phyloP scores from a whole-genome alignment of 2,888 invertebrate species.

The Heliothis peltigera region DNA sequence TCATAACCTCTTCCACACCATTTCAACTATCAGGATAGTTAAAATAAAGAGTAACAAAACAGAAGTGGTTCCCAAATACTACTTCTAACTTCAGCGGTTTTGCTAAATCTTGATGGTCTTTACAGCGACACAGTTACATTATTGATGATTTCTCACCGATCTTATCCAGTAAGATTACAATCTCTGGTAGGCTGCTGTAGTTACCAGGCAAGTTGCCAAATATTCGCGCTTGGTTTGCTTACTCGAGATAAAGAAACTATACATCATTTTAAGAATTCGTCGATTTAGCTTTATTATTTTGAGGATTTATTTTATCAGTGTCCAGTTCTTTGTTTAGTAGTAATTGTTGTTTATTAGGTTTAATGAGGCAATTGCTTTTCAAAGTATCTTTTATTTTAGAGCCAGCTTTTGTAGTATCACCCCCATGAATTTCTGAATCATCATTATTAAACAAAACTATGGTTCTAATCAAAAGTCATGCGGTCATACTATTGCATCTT shows the following conservation, averaged over 20 bases:
- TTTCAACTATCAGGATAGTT: not conserved
- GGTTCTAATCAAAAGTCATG: too few relatives aligned
- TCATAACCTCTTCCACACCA: too few relatives aligned
- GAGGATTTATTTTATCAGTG: not conserved
- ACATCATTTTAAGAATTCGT: conserved; percentile 25
- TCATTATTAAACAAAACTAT: too few relatives aligned
- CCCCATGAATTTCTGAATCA: too few relatives aligned
- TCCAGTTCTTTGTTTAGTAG: not conserved
- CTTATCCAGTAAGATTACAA: conserved; percentile 37
- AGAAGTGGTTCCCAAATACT: not conserved
- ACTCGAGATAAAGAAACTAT: conserved; percentile 12
- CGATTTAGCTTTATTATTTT: not conserved
- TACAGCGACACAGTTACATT: conserved; percentile 25
- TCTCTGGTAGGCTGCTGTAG: conserved; percentile 42
- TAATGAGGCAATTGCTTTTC: not conserved
- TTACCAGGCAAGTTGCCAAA: conserved; percentile 48
- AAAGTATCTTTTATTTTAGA: too few relatives aligned
- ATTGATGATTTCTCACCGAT: conserved; percentile 51
- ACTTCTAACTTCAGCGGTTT: not conserved
- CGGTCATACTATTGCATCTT: too few relatives aligned
- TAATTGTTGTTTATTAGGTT: not conserved
- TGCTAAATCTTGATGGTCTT: conserved; percentile 45
- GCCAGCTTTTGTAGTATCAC: too few relatives aligned
- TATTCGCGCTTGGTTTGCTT: conserved; percentile 32
- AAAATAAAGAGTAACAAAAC: not conserved